Evolutionary conservation across 2,113 vertebrate genomes (phyloP).

Genomic region (Craseonycteris thonglongyai): DNA sequence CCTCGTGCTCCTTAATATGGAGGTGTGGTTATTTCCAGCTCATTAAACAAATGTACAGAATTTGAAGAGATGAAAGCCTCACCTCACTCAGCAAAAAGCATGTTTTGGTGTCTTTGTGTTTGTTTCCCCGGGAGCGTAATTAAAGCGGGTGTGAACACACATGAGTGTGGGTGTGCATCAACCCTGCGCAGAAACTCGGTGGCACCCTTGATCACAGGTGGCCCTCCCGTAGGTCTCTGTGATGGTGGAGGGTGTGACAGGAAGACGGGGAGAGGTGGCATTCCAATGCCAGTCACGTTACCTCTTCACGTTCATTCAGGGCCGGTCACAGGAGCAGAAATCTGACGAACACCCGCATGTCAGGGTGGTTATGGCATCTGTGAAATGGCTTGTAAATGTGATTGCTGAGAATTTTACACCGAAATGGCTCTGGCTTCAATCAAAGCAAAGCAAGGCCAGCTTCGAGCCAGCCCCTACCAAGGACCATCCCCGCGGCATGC

Average conservation of each 20-base stretch:
- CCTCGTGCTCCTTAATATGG: not conserved
- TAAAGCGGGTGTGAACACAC: not conserved
- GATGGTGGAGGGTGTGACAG: slow-evolving; percentile 60
- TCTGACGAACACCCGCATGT: not conserved
- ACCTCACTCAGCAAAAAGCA: not conserved
- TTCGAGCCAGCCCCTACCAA: slow-evolving; percentile 34
- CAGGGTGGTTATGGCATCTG: not conserved
- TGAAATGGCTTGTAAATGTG: slow-evolving; percentile 45
- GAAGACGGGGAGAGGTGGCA: slow-evolving; percentile 48
- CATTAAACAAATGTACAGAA: not conserved
- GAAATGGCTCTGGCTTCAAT: not conserved
- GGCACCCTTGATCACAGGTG: slow-evolving; percentile 65
- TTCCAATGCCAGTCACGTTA: slow-evolving; percentile 52
- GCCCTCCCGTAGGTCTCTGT: slow-evolving; percentile 62
- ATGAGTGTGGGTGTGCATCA: not conserved
- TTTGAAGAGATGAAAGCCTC: not conserved
- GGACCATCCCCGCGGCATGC: not conserved
- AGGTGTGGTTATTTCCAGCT: not conserved
- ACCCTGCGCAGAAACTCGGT: slow-evolving; percentile 35
- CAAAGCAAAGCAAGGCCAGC: slow-evolving; percentile 52
- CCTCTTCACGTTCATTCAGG: slow-evolving; percentile 34
- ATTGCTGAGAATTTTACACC: slow-evolving; percentile 52
- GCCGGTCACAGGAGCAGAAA: slow-evolving; percentile 22
- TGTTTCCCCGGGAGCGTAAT: not conserved
- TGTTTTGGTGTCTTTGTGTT: not conserved